Evolutionary conservation across 64 coral and sea anemone genomes (phyloP).

Genomic region (Pocillopora verrucosa): DNA sequence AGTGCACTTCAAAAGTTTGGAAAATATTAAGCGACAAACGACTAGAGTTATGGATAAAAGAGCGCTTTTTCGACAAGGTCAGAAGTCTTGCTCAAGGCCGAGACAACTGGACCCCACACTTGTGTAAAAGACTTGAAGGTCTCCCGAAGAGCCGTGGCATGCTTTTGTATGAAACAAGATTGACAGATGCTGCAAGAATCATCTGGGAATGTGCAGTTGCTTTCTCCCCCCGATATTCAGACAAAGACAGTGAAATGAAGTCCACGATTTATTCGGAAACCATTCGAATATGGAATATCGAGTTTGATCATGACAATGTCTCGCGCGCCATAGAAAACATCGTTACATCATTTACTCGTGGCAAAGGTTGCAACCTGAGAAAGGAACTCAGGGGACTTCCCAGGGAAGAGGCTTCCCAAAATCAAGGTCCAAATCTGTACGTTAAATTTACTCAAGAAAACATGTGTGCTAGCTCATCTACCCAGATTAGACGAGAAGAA

Average conservation of each 20-base stretch:
- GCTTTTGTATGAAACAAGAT: slow-evolving; percentile 45
- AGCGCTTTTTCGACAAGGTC: slow-evolving; percentile 36
- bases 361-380: slow-evolving; percentile 74
- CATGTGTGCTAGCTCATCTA: background rate
- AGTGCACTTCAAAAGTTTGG: slow-evolving; percentile 62
- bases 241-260: background rate
- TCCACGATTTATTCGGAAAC: slow-evolving; percentile 82
- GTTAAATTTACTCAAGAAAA: background rate
- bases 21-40: slow-evolving; percentile 31
- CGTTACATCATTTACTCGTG: slow-evolving; percentile 76
- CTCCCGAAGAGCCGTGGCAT: slow-evolving; percentile 35
- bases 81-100: slow-evolving; percentile 57
- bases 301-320: slow-evolving; percentile 66
- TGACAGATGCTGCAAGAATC: slow-evolving; percentile 41
- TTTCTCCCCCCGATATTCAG: slow-evolving; percentile 54
- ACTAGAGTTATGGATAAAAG: slow-evolving; percentile 3
- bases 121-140: slow-evolving; percentile 56
- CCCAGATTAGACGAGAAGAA: background rate
- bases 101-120: slow-evolving; percentile 36
- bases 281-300: slow-evolving; percentile 92
- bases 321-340: slow-evolving; percentile 73
- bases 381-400: slow-evolving; percentile 62
- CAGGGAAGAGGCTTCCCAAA: background rate
- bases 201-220: slow-evolving; percentile 63
- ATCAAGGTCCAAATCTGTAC: background rate